A percentile compares a stretch with the other conserved stretches of the same genome.
Evolutionary conservation across 2,888 invertebrate genomes (phyloP).

Genomic region (Epistrophe eligans): DNA sequence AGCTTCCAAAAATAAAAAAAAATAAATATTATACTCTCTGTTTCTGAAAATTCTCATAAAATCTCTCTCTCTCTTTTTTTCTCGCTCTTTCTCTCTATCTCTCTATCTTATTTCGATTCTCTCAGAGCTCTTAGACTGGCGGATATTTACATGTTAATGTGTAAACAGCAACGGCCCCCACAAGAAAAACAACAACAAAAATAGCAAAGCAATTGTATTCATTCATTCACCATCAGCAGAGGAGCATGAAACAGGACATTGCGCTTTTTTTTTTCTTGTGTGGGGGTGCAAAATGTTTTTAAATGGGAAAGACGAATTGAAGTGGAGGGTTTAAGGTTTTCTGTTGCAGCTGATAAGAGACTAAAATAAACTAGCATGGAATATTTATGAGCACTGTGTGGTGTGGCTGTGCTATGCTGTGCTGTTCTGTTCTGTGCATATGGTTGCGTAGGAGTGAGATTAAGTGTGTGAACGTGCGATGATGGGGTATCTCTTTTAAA

Average conservation of each 20-base stretch:
- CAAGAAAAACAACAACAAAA: constrained; percentile 29
- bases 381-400: constrained; percentile 49
- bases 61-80: constrained; percentile 18
- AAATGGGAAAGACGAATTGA: background rate
- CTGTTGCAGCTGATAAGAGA: constrained; percentile 70
- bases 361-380: constrained; percentile 54
- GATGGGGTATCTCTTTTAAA: background rate
- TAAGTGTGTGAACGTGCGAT: background rate
- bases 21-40: constrained; percentile 6
- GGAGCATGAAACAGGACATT: constrained; percentile 67
- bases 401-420: too few species aligned
- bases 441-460: background rate
- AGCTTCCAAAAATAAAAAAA: constrained; percentile 49
- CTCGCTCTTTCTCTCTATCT: constrained; percentile 6
- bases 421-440: background rate
- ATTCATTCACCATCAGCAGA: constrained; percentile 73
- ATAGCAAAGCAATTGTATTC: constrained; percentile 35
- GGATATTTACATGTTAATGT: constrained; percentile 23
- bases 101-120: background rate
- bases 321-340: background rate
- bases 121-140: background rate
- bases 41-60: background rate
- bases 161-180: constrained; percentile 17
- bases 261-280: constrained; percentile 65
- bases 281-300: background rate